Conservation (phyloP, 2,113 vertebrate species). For the Platysteira castanea region DNA sequence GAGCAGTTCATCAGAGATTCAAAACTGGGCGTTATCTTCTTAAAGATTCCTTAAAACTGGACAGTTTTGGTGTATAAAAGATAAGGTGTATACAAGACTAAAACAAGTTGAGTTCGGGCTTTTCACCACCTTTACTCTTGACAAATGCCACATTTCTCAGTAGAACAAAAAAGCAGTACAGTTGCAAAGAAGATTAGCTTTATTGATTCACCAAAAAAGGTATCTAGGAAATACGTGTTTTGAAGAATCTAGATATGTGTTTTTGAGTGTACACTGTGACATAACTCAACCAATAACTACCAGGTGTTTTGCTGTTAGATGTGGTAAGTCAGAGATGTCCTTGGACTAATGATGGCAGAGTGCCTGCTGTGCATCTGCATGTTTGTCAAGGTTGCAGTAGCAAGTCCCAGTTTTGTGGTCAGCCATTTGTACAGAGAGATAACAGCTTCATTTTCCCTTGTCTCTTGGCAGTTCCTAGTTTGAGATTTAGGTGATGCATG, state of each 20-base stretch:
- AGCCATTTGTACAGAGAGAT: background rate
- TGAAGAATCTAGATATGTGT: background rate
- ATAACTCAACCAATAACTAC: background rate
- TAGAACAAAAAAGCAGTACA: background rate
- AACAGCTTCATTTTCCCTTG: background rate
- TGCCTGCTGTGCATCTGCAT: background rate
- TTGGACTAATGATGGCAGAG: background rate
- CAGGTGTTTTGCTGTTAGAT: background rate
- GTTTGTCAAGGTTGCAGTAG: background rate
- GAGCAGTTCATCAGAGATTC: background rate
- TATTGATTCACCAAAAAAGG: background rate
- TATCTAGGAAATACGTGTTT: background rate
- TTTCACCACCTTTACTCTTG: background rate
- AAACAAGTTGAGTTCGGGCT: accelerated
- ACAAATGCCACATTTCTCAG: background rate
- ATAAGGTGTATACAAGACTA: background rate
- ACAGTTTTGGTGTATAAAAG: background rate
- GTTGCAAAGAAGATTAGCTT: background rate
- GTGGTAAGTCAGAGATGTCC: background rate
- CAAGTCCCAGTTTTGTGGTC: background rate
- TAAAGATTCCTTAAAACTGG: background rate
- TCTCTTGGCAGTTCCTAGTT: background rate
- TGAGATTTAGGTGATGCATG: background rate
- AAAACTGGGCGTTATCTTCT: background rate
- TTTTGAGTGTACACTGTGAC: background rate